Percentiles rank a stretch among this genome's conserved stretches.
phyloP scores from a whole-genome alignment of 2,888 invertebrate genomes.

The Monoplex corrugatus region DNA sequence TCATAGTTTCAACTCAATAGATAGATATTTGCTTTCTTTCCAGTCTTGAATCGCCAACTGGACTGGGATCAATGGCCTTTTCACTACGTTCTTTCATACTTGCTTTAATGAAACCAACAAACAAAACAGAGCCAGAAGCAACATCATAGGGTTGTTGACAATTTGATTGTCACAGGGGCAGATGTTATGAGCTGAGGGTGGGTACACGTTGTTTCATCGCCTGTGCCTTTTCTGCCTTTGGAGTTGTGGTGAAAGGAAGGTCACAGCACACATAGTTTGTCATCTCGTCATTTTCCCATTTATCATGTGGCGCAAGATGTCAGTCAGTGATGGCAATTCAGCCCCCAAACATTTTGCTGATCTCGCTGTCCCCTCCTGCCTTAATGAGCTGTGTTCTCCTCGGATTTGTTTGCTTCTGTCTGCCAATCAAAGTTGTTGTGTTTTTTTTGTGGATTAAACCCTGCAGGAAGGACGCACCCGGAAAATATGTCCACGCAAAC shows the following conservation, averaged over 20 bases:
- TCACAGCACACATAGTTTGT: slow-evolving; percentile 16
- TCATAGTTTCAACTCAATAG: too few species aligned
- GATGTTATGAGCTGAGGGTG: too few species aligned
- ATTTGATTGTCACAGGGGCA: too few species aligned
- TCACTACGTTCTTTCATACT: too few species aligned
- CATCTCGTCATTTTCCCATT: slow-evolving; percentile 42
- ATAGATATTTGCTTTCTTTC: too few species aligned
- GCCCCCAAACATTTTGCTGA: slow-evolving; percentile 1
- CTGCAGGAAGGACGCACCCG: neutral
- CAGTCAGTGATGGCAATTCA: slow-evolving; percentile 34
- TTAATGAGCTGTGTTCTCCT: slow-evolving; percentile 20
- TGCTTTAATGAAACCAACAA: too few species aligned
- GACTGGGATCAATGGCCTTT: too few species aligned
- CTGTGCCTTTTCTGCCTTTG: neutral
- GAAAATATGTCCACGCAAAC: neutral
- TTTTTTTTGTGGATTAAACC: slow-evolving; percentile 11
- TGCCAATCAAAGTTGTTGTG: slow-evolving; percentile 27
- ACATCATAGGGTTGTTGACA: too few species aligned
- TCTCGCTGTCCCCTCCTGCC: neutral
- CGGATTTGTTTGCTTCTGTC: slow-evolving; percentile 27
- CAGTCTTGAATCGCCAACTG: too few species aligned
- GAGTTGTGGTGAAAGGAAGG: slow-evolving; percentile 18
- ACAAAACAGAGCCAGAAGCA: too few species aligned
- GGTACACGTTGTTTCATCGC: too few species aligned
- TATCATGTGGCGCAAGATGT: neutral